phyloP scores from a whole-genome alignment of 2,888 invertebrate genomes.

The Shargacucullia verbasci region DNA sequence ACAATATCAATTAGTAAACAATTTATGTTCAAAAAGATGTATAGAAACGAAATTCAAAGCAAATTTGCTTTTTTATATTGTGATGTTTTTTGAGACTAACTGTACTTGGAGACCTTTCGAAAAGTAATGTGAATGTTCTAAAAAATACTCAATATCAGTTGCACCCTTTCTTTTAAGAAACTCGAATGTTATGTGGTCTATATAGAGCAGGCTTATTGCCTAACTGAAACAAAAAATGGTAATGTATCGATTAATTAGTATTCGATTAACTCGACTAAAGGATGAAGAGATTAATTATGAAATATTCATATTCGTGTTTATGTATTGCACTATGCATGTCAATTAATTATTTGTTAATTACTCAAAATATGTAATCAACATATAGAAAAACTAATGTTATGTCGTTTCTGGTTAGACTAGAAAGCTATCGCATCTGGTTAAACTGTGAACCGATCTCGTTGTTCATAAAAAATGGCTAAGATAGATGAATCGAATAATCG shows the following conservation, averaged over 20 bases:
- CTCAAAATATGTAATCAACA: no score
- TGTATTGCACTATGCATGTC: conserved; percentile 17
- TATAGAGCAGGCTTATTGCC: neutral
- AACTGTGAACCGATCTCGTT: no score
- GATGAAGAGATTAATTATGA: conserved; percentile 1
- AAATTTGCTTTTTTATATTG: no score
- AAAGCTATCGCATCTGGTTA: no score
- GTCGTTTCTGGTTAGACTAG: no score
- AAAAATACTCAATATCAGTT: conserved; percentile 9
- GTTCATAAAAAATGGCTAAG: neutral
- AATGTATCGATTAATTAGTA: conserved; percentile 27
- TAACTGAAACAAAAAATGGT: neutral
- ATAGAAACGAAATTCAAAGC: no score
- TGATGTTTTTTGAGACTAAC: no score
- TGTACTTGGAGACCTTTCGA: neutral
- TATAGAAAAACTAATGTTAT: conserved; percentile 1
- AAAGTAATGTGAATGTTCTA: conserved; percentile 4
- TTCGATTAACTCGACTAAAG: neutral
- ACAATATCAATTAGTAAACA: no score
- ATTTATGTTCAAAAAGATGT: no score
- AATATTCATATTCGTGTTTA: conserved; percentile 15
- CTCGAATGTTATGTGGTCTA: neutral
- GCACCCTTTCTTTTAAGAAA: neutral
- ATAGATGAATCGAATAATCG: neutral
- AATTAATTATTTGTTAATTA: no score